Conservation (phyloP, 2,113 vertebrate species). For the Phaethornis superciliosus region DNA sequence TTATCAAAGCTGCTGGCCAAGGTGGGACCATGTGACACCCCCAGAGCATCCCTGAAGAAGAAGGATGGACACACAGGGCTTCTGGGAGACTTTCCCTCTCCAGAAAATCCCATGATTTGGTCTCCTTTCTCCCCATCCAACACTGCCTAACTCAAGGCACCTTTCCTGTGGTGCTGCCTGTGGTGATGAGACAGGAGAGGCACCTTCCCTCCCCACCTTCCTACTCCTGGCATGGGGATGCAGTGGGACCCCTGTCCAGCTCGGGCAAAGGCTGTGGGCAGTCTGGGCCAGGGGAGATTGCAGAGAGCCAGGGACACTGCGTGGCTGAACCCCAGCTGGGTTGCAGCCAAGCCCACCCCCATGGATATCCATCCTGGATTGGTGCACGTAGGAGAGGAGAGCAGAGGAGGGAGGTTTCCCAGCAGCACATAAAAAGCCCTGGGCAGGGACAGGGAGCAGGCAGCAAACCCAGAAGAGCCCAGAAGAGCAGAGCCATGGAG, state of each 20-base stretch:
- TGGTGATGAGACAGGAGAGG: not conserved
- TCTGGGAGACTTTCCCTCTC: too few species aligned
- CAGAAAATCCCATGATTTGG: not conserved
- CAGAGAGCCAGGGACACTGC: rapidly evolving
- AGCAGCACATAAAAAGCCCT: not conserved
- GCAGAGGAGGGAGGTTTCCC: not conserved
- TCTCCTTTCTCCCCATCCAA: not conserved
- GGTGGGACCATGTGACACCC: not conserved
- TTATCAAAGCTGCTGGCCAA: not conserved
- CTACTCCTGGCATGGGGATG: rapidly evolving
- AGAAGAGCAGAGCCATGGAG: constrained; percentile 70
- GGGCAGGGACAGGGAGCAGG: not conserved
- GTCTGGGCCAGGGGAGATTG: not conserved
- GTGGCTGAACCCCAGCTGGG: not conserved
- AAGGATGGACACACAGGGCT: not conserved
- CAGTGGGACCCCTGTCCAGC: rapidly evolving
- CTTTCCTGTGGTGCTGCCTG: not conserved
- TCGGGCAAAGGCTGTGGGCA: rapidly evolving
- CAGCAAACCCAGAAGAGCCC: not conserved
- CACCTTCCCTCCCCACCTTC: too few species aligned
- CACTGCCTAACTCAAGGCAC: not conserved
- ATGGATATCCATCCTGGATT: rapidly evolving
- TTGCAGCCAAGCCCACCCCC: not conserved
- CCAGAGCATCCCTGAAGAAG: not conserved
- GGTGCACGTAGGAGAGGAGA: not conserved